Conservation (phyloP, 1,140 invertebrate species). For the Diuraphis noxia region DNA sequence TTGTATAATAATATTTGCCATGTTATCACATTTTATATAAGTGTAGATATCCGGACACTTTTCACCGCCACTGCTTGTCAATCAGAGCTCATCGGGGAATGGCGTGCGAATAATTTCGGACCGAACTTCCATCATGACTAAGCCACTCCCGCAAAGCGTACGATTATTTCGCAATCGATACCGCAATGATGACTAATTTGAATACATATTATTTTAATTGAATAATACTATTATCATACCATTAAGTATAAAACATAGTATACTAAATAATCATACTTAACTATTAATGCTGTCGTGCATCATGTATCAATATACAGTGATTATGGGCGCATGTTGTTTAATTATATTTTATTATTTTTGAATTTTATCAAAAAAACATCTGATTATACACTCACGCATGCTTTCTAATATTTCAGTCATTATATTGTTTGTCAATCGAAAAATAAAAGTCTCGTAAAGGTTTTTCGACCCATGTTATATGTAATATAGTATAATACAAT, state of each 20-base stretch:
- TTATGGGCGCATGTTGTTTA: neutral
- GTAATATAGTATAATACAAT: neutral
- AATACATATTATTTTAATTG: neutral
- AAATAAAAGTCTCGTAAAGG: neutral
- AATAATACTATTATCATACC: neutral
- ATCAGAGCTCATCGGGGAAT: neutral
- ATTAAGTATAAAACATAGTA: no score
- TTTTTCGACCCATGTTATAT: neutral
- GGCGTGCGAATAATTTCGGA: neutral
- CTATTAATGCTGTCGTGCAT: neutral
- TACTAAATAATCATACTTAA: no score
- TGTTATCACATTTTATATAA: no score
- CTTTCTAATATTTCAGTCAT: neutral
- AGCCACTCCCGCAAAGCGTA: no score
- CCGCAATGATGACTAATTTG: neutral
- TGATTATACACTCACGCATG: neutral
- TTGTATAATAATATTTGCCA: no score
- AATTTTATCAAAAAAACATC: neutral
- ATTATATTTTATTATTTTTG: neutral
- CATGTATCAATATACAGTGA: neutral
- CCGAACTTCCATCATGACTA: no score
- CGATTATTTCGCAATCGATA: neutral
- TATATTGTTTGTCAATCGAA: neutral
- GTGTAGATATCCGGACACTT: neutral
- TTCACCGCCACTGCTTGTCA: neutral